phyloP scores from a whole-genome alignment of 1,140 invertebrate genomes.

The Limonius californicus region DNA sequence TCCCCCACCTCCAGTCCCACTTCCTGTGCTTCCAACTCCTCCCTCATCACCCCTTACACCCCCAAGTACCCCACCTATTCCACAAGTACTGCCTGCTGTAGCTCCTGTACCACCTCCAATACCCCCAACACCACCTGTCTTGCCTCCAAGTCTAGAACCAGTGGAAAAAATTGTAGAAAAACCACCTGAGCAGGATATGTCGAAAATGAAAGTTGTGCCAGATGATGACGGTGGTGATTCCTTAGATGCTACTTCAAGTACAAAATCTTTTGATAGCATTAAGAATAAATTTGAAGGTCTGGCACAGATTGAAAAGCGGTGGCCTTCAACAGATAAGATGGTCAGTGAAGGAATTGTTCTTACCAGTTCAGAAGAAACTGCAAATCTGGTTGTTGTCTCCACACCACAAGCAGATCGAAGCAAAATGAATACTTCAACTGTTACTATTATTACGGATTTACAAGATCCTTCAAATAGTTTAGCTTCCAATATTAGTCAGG shows the following conservation, averaged over 20 bases:
- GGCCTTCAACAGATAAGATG: not conserved
- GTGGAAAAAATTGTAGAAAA: no score
- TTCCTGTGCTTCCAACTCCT: slow-evolving; percentile 49
- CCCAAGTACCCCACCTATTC: slow-evolving; percentile 19
- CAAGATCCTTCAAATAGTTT: slow-evolving; percentile 64
- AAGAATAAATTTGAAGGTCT: not conserved
- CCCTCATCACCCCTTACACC: slow-evolving; percentile 45
- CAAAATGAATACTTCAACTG: slow-evolving; percentile 53
- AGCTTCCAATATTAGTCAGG: slow-evolving; percentile 65
- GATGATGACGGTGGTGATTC: not conserved
- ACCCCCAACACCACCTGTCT: no score
- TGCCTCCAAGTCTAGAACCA: no score
- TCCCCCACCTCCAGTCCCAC: slow-evolving; percentile 41
- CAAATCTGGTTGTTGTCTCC: slow-evolving; percentile 32
- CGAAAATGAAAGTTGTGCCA: not conserved
- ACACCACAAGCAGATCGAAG: slow-evolving; percentile 29
- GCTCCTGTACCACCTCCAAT: slow-evolving; percentile 12
- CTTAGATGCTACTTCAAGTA: not conserved
- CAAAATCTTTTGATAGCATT: not conserved
- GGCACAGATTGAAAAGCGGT: not conserved
- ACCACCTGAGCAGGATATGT: no score
- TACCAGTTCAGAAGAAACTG: not conserved
- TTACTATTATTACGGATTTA: slow-evolving; percentile 55
- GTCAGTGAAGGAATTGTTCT: not conserved
- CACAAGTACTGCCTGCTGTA: not conserved